These are phyloP conservation scores for Griposia aprilina DNA, from an alignment of 2,888 invertebrate genomes.

Conservation along the genomic window DNA sequence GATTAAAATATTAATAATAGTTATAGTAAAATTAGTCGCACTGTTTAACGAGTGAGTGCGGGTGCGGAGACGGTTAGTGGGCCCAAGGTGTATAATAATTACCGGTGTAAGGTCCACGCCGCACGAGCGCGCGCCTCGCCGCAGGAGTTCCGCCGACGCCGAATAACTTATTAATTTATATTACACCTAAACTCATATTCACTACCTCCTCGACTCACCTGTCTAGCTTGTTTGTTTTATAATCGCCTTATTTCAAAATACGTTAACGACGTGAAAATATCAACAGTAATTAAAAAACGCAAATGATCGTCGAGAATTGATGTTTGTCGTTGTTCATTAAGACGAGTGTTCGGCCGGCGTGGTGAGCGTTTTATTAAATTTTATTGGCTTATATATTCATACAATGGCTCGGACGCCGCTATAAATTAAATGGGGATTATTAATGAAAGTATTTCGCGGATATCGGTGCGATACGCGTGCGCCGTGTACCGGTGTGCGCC, in stretches of 20 bases:
- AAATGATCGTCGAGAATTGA: slow-evolving; percentile 82
- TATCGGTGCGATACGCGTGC: slow-evolving; percentile 63
- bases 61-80: slow-evolving; percentile 62
- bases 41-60: slow-evolving; percentile 66
- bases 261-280: slow-evolving; percentile 89
- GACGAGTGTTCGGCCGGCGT: slow-evolving; percentile 72
- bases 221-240: slow-evolving; percentile 88
- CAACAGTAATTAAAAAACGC: slow-evolving; percentile 88
- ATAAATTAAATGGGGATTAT: slow-evolving; percentile 76
- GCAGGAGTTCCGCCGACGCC: slow-evolving; percentile 81
- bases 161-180: slow-evolving; percentile 89
- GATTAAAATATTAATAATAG: slow-evolving; percentile 67
- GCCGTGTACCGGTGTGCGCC: slow-evolving; percentile 13
- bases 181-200: slow-evolving; percentile 85
- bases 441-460: slow-evolving; percentile 74
- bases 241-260: slow-evolving; percentile 83
- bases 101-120: slow-evolving; percentile 67
- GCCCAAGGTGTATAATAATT: slow-evolving; percentile 71
- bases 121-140: slow-evolving; percentile 72
- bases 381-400: slow-evolving; percentile 78
- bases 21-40: slow-evolving; percentile 65
- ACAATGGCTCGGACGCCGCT: slow-evolving; percentile 67
- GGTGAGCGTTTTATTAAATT: slow-evolving; percentile 85
- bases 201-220: slow-evolving; percentile 86
- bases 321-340: slow-evolving; percentile 84